phyloP scores from a whole-genome alignment of 2,113 vertebrate genomes.

The Poecilia latipinna region DNA sequence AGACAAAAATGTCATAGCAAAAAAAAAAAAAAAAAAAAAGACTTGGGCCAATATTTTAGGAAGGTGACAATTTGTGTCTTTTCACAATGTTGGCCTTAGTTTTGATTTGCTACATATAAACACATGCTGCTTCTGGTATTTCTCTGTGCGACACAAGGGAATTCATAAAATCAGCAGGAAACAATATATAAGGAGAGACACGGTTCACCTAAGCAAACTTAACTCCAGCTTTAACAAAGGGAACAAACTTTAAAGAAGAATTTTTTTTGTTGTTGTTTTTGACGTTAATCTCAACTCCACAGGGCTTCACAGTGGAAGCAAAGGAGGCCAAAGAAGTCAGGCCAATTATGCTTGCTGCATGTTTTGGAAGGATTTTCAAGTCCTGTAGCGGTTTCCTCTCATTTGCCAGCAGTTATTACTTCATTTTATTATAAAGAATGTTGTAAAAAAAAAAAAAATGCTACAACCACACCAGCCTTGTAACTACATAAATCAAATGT shows the following conservation, averaged over 20 bases:
- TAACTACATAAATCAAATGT: not conserved
- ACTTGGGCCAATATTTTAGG: too few relatives aligned
- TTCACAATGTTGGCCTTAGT: not conserved
- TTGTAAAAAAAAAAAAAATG: not conserved
- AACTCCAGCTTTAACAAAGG: not conserved
- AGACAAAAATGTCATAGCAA: too few relatives aligned
- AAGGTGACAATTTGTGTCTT: not conserved
- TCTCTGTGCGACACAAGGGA: slow-evolving; percentile 25
- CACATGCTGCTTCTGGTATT: not conserved
- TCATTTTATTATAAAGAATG: slow-evolving; percentile 1
- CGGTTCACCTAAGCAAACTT: not conserved
- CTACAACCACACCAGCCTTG: not conserved
- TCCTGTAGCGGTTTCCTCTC: not conserved
- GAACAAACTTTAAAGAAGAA: slow-evolving; percentile 41
- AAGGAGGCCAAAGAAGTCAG: slow-evolving; percentile 36
- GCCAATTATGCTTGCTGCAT: slow-evolving; percentile 17
- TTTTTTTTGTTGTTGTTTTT: slow-evolving; percentile 15
- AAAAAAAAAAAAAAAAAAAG: too few relatives aligned
- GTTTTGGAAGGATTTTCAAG: slow-evolving; percentile 30
- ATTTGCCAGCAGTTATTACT: not conserved
- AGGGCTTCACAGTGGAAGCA: slow-evolving; percentile 29
- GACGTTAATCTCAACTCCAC: slow-evolving; percentile 61
- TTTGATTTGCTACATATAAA: not conserved
- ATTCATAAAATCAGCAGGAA: slow-evolving; percentile 29
- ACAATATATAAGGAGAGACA: slow-evolving; percentile 36